Base-by-base conservation (phyloP, 2,888 invertebrate species). In the Gisinianus flammeolus region DNA sequence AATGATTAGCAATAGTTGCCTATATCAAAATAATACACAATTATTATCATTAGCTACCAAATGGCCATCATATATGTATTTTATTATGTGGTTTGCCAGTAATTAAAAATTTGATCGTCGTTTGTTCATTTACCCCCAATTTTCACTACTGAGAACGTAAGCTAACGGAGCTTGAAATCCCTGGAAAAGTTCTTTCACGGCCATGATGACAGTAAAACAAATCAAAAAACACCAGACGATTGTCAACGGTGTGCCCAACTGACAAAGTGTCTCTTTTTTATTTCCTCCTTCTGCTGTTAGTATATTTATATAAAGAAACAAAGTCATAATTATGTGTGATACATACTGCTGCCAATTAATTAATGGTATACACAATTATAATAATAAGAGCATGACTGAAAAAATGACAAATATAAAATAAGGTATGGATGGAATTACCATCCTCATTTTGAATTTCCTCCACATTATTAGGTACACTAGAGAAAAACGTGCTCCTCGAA, bases 101-200 rank as follows among this genome's bases (percentile, higher is more conserved):
- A 56, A 6, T 56, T 56, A n/a, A 56, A 56, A 56, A 22, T 56
- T 44, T 44, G 3, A 16, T 44, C 12, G 19, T 44, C 44, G 12
- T 44, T 2, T 44, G 2, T 19, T 44, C 8, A 24, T 58, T n/a
- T 24, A 58, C 58, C 83, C 83, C 83, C 83, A 83, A 79, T 84
- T 84, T 70, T 84, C 83, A 76, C 81, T 84, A 58, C 82, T 83
- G 3, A 77, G 30, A 26, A 83, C 77, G 56, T 84, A 84, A 0
- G 81, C 79, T 0, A 79, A 30, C 30, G 84, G 84, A n/a, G 82
- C 73, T 72, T 83, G 84, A 31, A 81, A 54, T 0, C 81, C 56
- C 66, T 94, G 93, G 85, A 93, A 93, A 74, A 94, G 87, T 87
- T 95, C 95, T 86, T 95, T 95, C 30, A 83, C 70, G 4, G 85